Conservation (phyloP, 2,797 vertebrate genomes). For the Heteromormyrus szaboi region DNA sequence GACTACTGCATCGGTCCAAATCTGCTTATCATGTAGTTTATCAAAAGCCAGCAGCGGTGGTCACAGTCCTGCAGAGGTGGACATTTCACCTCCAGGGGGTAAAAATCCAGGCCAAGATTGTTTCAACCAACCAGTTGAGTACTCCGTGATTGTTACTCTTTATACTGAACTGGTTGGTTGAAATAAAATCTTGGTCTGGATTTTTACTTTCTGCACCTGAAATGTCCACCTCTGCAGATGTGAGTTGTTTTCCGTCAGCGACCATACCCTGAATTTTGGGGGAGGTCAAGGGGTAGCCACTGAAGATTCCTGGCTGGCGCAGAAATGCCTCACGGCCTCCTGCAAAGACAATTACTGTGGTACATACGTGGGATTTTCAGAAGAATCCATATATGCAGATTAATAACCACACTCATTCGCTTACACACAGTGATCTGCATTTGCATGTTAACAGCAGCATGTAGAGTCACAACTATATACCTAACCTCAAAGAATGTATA, state of each 20-base stretch:
- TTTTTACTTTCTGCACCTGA: background rate
- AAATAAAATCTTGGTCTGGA: background rate
- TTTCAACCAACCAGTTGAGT: background rate
- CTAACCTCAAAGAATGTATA: background rate
- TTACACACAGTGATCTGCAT: background rate
- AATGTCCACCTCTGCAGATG: background rate
- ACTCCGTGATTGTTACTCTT: background rate
- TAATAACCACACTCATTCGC: background rate
- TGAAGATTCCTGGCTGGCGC: conserved; percentile 82
- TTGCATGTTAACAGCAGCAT: too few species aligned
- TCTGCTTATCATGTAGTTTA: background rate
- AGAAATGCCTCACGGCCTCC: conserved; percentile 74
- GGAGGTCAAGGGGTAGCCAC: conserved; percentile 92
- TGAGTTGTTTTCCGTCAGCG: background rate
- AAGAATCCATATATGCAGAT: background rate
- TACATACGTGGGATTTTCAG: background rate
- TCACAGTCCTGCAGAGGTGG: background rate
- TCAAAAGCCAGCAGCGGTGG: background rate
- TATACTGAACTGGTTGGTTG: background rate
- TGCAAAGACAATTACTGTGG: conserved; percentile 33
- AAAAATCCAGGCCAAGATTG: background rate
- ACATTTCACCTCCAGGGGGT: background rate
- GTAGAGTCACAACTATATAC: background rate
- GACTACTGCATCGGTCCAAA: background rate
- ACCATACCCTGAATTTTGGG: conserved; percentile 80